phyloP scores from a whole-genome alignment of 2,113 vertebrate genomes.

The Promerops cafer region DNA sequence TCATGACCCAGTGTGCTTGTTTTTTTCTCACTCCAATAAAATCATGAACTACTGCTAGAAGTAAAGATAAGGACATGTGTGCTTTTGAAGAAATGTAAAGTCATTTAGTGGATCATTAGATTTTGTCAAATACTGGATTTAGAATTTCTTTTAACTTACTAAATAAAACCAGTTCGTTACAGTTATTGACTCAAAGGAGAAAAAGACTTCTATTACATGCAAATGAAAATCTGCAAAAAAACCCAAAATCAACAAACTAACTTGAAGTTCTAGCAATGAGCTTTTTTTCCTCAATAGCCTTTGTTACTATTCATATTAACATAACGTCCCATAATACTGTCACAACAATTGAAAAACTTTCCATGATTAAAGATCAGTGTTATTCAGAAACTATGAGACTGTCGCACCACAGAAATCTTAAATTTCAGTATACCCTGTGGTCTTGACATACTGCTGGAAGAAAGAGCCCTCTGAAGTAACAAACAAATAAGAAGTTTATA shows the following conservation, averaged over 20 bases:
- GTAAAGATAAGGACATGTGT: not conserved
- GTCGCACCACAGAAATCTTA: not conserved
- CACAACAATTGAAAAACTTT: not conserved
- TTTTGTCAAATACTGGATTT: not conserved
- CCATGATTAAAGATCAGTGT: not conserved
- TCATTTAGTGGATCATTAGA: not conserved
- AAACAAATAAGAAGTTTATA: not conserved
- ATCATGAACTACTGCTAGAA: not conserved
- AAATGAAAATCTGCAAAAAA: not conserved
- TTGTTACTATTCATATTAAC: not conserved
- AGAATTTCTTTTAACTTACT: not conserved
- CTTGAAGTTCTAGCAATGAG: not conserved
- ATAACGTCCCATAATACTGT: not conserved
- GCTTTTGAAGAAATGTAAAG: not conserved
- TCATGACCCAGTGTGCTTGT: rapidly evolving
- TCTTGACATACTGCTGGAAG: not conserved
- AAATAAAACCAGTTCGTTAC: not conserved
- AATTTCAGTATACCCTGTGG: not conserved
- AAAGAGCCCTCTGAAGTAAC: not conserved
- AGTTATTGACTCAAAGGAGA: not conserved
- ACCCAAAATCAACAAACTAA: not conserved
- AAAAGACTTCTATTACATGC: not conserved
- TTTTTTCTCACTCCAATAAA: not conserved
- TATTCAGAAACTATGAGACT: not conserved
- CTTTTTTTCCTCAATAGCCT: not conserved